Evolutionary conservation across 2,797 vertebrate genomes (phyloP), one percentile per base, ranked within the genome.

Genomic region (Sebastolobus altivelis): DNA sequence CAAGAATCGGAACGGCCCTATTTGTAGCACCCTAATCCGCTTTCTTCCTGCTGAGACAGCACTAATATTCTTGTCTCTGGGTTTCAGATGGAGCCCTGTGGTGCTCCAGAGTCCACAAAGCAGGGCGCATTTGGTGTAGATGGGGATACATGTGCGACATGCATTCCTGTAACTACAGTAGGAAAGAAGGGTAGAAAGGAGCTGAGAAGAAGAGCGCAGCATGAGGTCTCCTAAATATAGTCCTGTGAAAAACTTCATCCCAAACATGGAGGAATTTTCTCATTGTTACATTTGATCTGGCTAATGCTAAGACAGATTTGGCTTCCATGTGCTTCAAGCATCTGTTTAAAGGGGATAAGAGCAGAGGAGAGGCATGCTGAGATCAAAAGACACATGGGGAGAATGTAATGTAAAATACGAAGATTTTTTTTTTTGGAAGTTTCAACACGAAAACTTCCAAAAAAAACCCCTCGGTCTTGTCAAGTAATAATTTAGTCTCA

Each of bases 331-430:
- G 69, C 88, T 81, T 82, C 81, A 79, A 74, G 81, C 89, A 83
- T 90, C 83, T 90, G 88, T 86, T 90, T 87, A 88, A 88, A 77
- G 75, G 86, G 90, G 88, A 93, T 91, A 88, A 90, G 92, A 89
- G 89, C 81, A 63, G 80, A 85, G 71, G 67, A 82, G 82, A 83
- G n/a, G 43, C 91, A 66, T 90, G 93, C 88, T 92, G 94, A 92
- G 91, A 94, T 95, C 91, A 95, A 94, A 95, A 89, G 91, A 92
- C 90, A 92, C 91, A 88, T 86, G 86, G 65, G 66, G 86, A 88
- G 87, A 90, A 82, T 70, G 68, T 84, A 74, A 89, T 87, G 78
- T 73, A 90, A 89, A 87, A 78, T 84, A 65, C 10, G 67, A 79
- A 78, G 74, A 81, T 84, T 88, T 83, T 75, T 86, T 86, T 83